Conservation (phyloP, 2,888 invertebrate genomes). For the Ceriagrion tenellum region DNA sequence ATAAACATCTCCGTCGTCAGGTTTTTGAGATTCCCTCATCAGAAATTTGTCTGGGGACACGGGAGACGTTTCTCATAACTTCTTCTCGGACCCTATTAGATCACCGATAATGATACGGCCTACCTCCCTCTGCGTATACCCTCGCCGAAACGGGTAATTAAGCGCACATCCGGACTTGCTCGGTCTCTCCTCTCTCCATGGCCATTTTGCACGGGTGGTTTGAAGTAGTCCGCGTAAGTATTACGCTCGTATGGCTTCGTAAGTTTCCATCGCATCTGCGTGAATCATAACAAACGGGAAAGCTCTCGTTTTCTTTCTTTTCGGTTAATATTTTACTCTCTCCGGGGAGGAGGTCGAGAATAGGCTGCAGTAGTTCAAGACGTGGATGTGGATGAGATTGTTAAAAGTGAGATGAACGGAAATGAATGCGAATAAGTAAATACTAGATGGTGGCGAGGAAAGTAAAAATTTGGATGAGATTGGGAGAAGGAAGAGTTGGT, state of each 20-base stretch:
- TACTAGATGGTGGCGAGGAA: too few species aligned
- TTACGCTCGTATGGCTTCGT: neutral
- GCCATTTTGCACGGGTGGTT: neutral
- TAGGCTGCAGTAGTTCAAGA: too few species aligned
- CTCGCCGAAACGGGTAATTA: neutral
- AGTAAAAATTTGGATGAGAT: too few species aligned
- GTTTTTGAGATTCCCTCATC: neutral
- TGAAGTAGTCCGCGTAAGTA: neutral
- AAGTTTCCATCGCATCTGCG: too few species aligned
- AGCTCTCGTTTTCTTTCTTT: too few species aligned
- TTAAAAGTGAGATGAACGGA: too few species aligned
- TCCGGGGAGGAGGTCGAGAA: too few species aligned
- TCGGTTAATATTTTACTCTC: too few species aligned
- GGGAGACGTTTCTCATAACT: neutral
- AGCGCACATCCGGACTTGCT: conserved; percentile 9
- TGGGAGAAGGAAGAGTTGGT: too few species aligned
- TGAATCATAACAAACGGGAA: too few species aligned
- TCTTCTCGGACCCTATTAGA: neutral
- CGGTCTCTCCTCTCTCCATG: neutral
- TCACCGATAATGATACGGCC: neutral
- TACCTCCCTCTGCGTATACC: neutral
- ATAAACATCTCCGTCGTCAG: conserved; percentile 8
- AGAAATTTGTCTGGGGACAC: neutral
- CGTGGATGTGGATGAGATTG: too few species aligned
- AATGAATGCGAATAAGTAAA: too few species aligned